Percentiles rank a stretch among this genome's conserved stretches.
These are phyloP conservation scores for Spheniscus mendiculus DNA, from an alignment of 2,113 vertebrate genomes.

Conservation along the genomic window DNA sequence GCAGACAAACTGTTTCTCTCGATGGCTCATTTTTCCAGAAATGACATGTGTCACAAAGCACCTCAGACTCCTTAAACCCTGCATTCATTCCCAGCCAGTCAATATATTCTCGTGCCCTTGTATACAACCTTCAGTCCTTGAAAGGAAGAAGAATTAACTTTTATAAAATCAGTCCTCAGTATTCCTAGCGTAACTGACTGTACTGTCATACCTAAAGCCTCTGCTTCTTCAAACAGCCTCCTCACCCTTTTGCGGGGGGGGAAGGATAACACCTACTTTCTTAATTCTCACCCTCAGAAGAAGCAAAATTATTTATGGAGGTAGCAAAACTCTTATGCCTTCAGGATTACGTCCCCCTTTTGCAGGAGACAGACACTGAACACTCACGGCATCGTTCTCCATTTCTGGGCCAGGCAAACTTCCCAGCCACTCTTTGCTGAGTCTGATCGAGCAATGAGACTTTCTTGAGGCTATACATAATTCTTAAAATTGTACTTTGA, in stretches of 20 bases:
- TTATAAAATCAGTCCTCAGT: constrained; percentile 51
- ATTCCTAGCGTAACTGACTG: not conserved
- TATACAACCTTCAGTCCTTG: constrained; percentile 56
- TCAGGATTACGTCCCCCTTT: constrained; percentile 27
- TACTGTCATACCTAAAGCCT: constrained; percentile 35
- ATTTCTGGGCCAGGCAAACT: not conserved
- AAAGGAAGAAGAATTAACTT: constrained; percentile 71
- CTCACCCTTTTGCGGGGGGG: not conserved
- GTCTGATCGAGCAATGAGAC: not conserved
- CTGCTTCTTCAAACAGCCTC: constrained; percentile 29
- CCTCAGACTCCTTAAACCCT: constrained; percentile 64
- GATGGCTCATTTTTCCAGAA: constrained; percentile 74
- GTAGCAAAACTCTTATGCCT: constrained; percentile 9
- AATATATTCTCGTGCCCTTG: constrained; percentile 62
- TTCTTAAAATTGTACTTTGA: not conserved
- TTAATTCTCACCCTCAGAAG: constrained; percentile 40
- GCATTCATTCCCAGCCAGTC: constrained; percentile 70
- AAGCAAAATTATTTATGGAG: constrained; percentile 25
- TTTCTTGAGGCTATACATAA: not conserved
- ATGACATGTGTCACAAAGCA: constrained; percentile 76
- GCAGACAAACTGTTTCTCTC: constrained; percentile 69
- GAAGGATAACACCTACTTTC: not conserved
- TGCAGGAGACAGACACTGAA: constrained; percentile 2
- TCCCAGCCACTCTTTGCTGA: not conserved
- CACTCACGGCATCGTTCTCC: not conserved